A percentile compares a stretch with the other conserved stretches of the same genome.
Evolutionary conservation across 2,113 vertebrate genomes (phyloP).

Genomic region (Sialia sialis): DNA sequence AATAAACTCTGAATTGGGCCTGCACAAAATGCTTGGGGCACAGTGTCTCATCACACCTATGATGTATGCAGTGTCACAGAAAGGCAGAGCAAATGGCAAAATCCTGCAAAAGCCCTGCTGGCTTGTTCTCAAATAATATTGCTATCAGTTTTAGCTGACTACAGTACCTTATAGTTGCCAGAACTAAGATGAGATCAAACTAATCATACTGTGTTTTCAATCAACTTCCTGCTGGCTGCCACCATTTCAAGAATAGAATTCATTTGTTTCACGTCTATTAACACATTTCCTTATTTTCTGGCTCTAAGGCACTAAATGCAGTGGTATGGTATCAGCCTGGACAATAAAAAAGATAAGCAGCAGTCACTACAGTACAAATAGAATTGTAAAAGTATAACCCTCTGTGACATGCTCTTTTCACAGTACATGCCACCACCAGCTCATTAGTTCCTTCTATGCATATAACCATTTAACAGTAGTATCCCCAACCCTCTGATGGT

Average conservation of each 20-base stretch:
- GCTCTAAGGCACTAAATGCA: not conserved
- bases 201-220: constrained; percentile 54
- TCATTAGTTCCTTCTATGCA: not conserved
- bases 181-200: constrained; percentile 57
- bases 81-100: constrained; percentile 10
- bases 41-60: not conserved
- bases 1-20: not conserved
- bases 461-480: not conserved
- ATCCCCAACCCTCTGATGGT: not conserved
- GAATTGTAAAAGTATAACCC: not conserved
- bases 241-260: constrained; percentile 55
- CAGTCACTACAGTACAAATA: not conserved
- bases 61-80: constrained; percentile 9
- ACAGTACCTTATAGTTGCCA: constrained; percentile 27
- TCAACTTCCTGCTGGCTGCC: constrained; percentile 50
- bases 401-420: not conserved
- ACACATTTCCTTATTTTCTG: not conserved
- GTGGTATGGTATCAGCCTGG: not conserved
- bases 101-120: constrained; percentile 16
- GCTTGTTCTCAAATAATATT: not conserved
- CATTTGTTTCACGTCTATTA: constrained; percentile 9
- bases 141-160: constrained; percentile 20
- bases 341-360: not conserved
- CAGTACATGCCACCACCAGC: not conserved
- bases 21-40: not conserved